These are phyloP conservation scores for Malacoraja senta DNA, from an alignment of 2,797 vertebrate species.

Conservation along the genomic window DNA sequence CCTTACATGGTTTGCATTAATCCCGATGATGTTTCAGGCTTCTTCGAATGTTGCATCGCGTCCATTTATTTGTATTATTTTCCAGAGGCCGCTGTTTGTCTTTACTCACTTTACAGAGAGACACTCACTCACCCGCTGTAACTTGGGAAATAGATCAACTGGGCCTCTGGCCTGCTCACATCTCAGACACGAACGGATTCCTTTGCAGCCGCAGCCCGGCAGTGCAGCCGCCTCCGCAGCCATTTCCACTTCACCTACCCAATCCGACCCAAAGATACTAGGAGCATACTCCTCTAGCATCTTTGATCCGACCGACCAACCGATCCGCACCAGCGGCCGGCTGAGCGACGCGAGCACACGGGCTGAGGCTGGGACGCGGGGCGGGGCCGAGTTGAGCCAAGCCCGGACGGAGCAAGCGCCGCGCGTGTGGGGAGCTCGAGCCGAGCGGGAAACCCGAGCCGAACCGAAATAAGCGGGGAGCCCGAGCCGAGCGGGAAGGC, in stretches of 20 bases:
- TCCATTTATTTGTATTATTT: not conserved
- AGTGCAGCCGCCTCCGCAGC: not conserved
- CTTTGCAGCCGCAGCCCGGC: constrained; percentile 56
- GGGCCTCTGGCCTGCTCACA: constrained; percentile 49
- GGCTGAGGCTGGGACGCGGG: no score
- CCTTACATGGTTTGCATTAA: not conserved
- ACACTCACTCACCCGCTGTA: constrained; percentile 33
- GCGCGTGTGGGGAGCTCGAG: no score
- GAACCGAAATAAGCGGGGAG: no score
- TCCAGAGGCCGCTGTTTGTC: not conserved
- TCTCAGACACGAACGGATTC: constrained; percentile 57
- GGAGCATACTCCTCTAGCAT: no score
- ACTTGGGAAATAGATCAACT: constrained; percentile 42
- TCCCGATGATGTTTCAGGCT: no score
- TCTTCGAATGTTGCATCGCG: no score
- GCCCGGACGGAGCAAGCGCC: no score
- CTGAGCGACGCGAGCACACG: not conserved
- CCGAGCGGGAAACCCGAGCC: no score
- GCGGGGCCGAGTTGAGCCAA: no score
- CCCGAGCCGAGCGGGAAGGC: no score
- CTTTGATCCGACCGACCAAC: not conserved
- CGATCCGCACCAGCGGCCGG: not conserved
- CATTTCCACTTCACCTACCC: not conserved
- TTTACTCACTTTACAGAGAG: not conserved
- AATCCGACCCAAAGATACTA: no score